Percentiles rank a stretch among this genome's conserved stretches.
phyloP scores from a whole-genome alignment of 2,113 vertebrate species.

The Tragelaphus imberbis region DNA sequence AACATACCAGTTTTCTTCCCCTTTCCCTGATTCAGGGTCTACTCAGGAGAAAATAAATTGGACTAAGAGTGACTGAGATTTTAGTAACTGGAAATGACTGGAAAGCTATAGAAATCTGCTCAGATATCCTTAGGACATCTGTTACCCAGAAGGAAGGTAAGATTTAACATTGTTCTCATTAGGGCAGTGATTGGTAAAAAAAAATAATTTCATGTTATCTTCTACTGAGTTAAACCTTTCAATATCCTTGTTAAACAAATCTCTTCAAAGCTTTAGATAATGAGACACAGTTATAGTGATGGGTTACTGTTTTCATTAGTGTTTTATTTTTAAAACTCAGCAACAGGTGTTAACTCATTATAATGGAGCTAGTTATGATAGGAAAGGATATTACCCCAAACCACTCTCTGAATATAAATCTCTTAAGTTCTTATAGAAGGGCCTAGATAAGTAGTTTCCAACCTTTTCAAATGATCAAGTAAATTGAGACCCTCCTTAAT shows the following conservation, averaged over 20 bases:
- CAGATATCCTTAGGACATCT: not conserved
- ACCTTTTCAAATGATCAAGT: not conserved
- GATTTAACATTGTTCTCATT: not conserved
- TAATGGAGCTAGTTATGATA: not conserved
- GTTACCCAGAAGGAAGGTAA: not conserved
- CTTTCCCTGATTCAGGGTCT: not conserved
- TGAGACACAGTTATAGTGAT: not conserved
- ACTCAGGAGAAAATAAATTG: not conserved
- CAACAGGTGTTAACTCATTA: not conserved
- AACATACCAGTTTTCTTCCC: not conserved
- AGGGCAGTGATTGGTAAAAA: not conserved
- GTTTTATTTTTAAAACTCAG: slow-evolving; percentile 18
- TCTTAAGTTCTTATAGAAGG: not conserved
- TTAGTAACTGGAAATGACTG: not conserved
- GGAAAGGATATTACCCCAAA: not conserved
- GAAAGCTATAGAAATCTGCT: not conserved
- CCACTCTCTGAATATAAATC: not conserved
- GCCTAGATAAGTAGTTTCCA: not conserved
- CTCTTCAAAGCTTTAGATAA: not conserved
- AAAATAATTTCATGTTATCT: not conserved
- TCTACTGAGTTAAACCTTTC: not conserved
- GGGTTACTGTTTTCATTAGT: not conserved
- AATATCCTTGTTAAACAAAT: not conserved
- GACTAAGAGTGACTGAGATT: not conserved
- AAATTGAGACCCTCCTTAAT: not conserved